Base-by-base conservation (phyloP, 2,888 invertebrate species). In the Sussaba pulchella region DNA sequence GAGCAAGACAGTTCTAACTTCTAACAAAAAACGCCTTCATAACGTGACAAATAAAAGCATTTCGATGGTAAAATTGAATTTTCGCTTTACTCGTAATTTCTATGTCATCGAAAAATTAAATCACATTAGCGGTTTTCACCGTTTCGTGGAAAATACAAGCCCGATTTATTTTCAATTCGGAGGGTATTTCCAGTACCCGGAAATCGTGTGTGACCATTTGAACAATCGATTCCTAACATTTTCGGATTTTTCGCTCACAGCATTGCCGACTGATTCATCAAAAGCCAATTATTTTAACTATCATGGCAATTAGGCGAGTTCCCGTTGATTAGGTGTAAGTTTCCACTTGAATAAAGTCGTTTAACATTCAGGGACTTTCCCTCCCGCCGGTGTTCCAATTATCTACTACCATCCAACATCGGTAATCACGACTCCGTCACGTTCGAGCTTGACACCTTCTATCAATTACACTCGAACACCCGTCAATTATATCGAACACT, bases 391-490 rank as follows among this genome's bases (percentile, higher is more conserved):
- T 21, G 21, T 61, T 61, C 10, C 31, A 61, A 41, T 39, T 63
- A 63, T 26, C 43, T 26, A 14, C 39, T 19, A 19, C 17, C 19
- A 17, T 19, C 41, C 43, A 57, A 17, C 10, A 47, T 14, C 45
- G 14, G 31, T 43, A 70, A 26, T 57, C 17, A 70, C 57, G 57
- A 45, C 31, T 2, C 12, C 26, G n/a, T n/a, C 19, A 45, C 12
- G 26, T 43, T 39, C 26, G 54, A 26, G 41, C 31, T 43, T 45
- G 72, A 76, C 57, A 77, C 69, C 64, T 77, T 69, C 67, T 26
- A 70, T 71, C 57, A 71, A 66, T 77, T 57, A 64, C n/a, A n/a
- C n/a, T n/a, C n/a, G n/a, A n/a, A n/a, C n/a, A n/a, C n/a, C n/a
- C n/a, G n/a, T n/a, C n/a, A n/a, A n/a, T n/a, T n/a, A n/a, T n/a